phyloP scores from a whole-genome alignment of 2,888 invertebrate genomes.

The Uropetala carovei region DNA sequence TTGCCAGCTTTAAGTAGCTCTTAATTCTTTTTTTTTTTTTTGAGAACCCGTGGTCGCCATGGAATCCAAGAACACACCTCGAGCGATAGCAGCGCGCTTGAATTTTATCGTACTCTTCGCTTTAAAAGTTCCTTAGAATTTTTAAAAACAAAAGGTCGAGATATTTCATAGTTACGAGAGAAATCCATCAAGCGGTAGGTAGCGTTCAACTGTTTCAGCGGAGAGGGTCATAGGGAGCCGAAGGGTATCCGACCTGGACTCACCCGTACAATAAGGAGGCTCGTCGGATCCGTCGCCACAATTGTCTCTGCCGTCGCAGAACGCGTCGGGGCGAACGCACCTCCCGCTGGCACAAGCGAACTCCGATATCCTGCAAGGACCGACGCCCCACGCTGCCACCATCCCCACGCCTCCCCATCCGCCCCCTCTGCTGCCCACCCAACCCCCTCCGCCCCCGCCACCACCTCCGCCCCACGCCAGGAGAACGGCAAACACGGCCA shows the following conservation, averaged over 20 bases:
- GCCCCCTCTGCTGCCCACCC: background rate
- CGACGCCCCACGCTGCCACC: conserved; percentile 16
- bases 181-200: background rate
- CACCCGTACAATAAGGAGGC: conserved; percentile 86
- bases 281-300: conserved; percentile 92
- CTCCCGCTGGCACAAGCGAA: conserved; percentile 84
- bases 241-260: conserved; percentile 69
- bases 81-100: background rate
- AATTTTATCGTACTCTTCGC: background rate
- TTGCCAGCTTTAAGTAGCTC: no score
- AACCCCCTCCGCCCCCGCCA: background rate
- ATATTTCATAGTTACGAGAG: background rate
- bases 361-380: conserved; percentile 86
- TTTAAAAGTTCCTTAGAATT: background rate
- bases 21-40: no score
- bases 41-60: no score
- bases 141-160: background rate
- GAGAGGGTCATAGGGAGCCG: background rate
- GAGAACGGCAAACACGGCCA: conserved; percentile 21
- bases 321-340: conserved; percentile 90
- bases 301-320: conserved; percentile 90
- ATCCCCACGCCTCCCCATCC: conserved; percentile 41
- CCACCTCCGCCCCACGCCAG: conserved; percentile 47
- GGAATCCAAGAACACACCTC: no score
- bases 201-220: background rate